Evolutionary conservation across 2,797 vertebrate genomes (phyloP).

Genomic region (Etheostoma perlongum): DNA sequence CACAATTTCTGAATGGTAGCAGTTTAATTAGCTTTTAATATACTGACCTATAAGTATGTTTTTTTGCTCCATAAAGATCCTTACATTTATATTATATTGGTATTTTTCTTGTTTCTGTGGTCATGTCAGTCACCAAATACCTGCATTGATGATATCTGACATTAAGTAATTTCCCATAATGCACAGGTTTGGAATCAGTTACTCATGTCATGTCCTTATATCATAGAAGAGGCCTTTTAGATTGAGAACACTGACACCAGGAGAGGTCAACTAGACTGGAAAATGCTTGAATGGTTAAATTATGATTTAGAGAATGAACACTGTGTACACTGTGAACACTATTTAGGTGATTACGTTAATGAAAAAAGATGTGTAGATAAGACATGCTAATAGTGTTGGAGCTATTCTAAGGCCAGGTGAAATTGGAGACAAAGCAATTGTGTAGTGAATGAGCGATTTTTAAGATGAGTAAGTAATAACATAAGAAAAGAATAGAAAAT

Average conservation of each 20-base stretch:
- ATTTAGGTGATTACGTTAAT: conserved; percentile 1
- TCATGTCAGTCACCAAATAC: not conserved
- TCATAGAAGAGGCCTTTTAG: not conserved
- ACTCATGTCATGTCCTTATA: too few species aligned
- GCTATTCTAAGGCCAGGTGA: conserved; percentile 6
- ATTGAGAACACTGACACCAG: not conserved
- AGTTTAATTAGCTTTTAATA: not conserved
- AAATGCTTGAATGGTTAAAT: conserved; percentile 20
- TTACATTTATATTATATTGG: not conserved
- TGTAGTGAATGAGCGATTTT: conserved; percentile 32
- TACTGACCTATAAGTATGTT: not conserved
- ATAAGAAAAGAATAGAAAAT: not conserved
- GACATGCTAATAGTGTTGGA: not conserved
- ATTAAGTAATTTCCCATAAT: not conserved
- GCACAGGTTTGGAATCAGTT: not conserved
- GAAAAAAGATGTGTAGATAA: not conserved
- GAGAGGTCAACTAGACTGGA: not conserved
- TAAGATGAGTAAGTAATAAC: conserved; percentile 26
- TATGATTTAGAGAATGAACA: not conserved
- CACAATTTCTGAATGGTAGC: not conserved
- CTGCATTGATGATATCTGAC: not conserved
- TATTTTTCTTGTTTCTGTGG: not conserved
- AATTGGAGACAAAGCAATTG: not conserved
- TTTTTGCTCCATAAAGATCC: not conserved
- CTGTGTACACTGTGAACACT: not conserved